Evolutionary conservation across 1,140 invertebrate species (phyloP), one percentile per base, ranked within the genome.

Genomic region (Cotesia vestalis): DNA sequence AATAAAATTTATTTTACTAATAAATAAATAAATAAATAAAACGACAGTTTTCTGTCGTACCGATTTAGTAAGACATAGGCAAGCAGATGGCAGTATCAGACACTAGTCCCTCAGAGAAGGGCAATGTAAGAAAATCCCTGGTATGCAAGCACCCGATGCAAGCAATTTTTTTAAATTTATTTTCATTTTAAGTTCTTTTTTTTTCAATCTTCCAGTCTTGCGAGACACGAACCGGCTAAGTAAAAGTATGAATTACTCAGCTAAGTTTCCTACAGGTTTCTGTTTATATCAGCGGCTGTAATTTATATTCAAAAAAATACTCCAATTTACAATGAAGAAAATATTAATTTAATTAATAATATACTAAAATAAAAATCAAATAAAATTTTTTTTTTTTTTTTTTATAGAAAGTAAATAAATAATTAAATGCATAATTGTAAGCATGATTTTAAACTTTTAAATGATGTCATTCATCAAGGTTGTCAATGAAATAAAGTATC

Each of bases 41-140:
- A 3, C 4, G 40, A 62, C 63, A 75, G 70, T 51, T 72, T 35
- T 69, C 73, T 72, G 46, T 64, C 36, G 53, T 72, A 75, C 73
- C 73, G 73, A 69, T 72, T 5, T n/a, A 63, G 70, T 57, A 20
- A 46, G 67, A 69, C 59, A 51, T 27, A 27, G 38, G 51, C 34
- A 52, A 36, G 70, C 64, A 75, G 73, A 75, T 75, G 73, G 73
- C 73, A 60, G 69, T 72, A 75, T 72, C 70, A 69, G 59, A 63
- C 70, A 57, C 20, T 51, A 61, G 52, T 40, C 14, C 52, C 59
- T 52, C 46, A 52, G 35, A 36, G 36, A 64, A 64, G 35, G 53
- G 51, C 27, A 53, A 36, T 27, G 62, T 14, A 55, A 66, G 36
- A 38, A 71, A 64, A 66, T 66, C 62, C 66, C 51, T 72, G 70